These are phyloP conservation scores for Rhagologus leucostigma DNA, from an alignment of 2,113 vertebrate genomes.

Conservation along the genomic window DNA sequence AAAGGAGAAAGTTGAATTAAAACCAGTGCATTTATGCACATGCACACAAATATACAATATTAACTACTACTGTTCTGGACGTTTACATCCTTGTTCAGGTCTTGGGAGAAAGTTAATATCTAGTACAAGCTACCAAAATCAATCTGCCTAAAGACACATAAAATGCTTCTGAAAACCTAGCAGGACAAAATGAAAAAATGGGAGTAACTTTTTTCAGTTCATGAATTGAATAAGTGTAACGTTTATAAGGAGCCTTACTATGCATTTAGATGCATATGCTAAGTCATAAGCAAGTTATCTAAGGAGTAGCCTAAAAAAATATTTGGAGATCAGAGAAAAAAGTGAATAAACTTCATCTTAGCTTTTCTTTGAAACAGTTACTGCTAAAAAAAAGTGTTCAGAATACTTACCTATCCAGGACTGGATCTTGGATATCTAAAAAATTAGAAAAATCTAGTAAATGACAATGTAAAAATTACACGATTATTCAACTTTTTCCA, in stretches of 20 bases:
- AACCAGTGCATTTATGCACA: slow-evolving; percentile 12
- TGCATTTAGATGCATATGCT: neutral
- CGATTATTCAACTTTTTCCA: neutral
- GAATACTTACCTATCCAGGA: slow-evolving; percentile 49
- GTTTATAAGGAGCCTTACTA: neutral
- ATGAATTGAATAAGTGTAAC: neutral
- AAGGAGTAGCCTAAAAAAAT: neutral
- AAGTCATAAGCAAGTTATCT: neutral
- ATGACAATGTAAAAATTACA: neutral
- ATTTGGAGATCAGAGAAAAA: neutral
- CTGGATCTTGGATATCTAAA: neutral
- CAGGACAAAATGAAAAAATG: neutral
- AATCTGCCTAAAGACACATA: neutral
- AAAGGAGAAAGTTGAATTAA: slow-evolving; percentile 65
- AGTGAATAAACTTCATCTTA: neutral
- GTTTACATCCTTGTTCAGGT: neutral
- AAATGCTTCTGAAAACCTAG: neutral
- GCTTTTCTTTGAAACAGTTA: neutral
- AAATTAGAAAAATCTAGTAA: neutral
- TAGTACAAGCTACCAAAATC: neutral
- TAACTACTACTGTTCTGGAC: neutral
- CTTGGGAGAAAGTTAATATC: neutral
- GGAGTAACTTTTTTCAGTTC: neutral
- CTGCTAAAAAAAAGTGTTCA: neutral
- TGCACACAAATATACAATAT: neutral